A percentile compares a stretch with the other conserved stretches of the same genome.
These are phyloP conservation scores for Tetramorium alpestre DNA, from an alignment of 1,140 invertebrate genomes.

Conservation along the genomic window DNA sequence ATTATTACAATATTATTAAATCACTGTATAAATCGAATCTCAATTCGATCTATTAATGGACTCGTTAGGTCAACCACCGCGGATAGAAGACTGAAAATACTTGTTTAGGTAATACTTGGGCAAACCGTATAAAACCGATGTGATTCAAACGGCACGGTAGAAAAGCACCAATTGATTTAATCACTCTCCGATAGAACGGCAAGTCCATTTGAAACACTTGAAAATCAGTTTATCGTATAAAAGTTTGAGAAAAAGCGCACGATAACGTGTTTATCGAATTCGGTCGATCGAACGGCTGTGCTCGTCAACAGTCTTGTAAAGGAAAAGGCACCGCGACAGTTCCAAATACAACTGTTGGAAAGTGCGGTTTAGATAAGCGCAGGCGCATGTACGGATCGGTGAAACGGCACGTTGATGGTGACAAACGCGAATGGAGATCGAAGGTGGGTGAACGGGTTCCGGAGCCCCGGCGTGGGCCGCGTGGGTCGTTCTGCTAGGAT, in stretches of 20 bases:
- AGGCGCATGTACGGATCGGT: conserved; percentile 32
- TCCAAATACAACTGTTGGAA: conserved; percentile 66
- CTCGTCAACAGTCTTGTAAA: background rate
- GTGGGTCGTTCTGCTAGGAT: conserved; percentile 52
- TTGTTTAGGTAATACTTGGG: background rate
- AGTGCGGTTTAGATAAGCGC: conserved; percentile 27
- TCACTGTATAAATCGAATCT: background rate
- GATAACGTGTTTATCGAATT: background rate
- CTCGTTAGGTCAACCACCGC: background rate
- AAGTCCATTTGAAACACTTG: background rate
- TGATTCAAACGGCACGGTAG: background rate
- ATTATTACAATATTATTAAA: background rate
- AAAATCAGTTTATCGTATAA: background rate
- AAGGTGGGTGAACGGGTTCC: conserved; percentile 85
- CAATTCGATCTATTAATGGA: background rate
- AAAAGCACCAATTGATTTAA: background rate
- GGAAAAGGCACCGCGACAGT: conserved; percentile 48
- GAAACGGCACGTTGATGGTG: conserved; percentile 59
- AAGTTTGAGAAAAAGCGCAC: background rate
- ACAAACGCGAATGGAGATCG: conserved; percentile 78
- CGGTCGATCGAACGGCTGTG: background rate
- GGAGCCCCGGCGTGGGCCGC: conserved; percentile 75
- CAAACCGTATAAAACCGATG: background rate
- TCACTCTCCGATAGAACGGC: background rate
- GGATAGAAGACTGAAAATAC: background rate